Conservation (phyloP, 2,113 vertebrate genomes). For the Dromaius novaehollandiae region DNA sequence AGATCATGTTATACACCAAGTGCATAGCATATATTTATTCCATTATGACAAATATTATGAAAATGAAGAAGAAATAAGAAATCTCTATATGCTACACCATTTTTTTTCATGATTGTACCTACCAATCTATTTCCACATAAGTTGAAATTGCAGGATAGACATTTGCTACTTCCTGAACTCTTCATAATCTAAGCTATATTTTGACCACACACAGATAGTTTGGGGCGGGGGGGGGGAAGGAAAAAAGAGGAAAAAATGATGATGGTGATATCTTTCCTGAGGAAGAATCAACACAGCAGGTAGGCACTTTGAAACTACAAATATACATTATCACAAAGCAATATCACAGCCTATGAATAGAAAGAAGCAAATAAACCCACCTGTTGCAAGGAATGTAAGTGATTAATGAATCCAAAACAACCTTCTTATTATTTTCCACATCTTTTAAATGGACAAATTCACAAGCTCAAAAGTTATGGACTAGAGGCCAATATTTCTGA, state of each 20-base stretch:
- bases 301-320: neutral
- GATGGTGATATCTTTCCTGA: neutral
- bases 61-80: neutral
- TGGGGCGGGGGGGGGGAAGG: too few relatives aligned
- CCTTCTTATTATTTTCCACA: neutral
- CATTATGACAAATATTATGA: neutral
- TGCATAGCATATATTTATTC: neutral
- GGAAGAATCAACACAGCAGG: neutral
- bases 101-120: neutral
- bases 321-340: neutral
- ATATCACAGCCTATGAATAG: rapidly evolving
- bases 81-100: neutral
- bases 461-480: neutral
- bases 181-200: neutral
- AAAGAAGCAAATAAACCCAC: neutral
- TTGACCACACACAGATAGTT: neutral
- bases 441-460: neutral
- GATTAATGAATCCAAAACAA: neutral
- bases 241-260: neutral
- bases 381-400: neutral
- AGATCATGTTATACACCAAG: neutral
- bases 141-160: neutral
- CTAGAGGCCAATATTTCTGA: neutral
- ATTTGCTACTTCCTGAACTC: neutral
- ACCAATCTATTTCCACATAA: neutral